Base-by-base conservation (phyloP, 2,797 vertebrate genomes). In the Malurus leucopterus region DNA sequence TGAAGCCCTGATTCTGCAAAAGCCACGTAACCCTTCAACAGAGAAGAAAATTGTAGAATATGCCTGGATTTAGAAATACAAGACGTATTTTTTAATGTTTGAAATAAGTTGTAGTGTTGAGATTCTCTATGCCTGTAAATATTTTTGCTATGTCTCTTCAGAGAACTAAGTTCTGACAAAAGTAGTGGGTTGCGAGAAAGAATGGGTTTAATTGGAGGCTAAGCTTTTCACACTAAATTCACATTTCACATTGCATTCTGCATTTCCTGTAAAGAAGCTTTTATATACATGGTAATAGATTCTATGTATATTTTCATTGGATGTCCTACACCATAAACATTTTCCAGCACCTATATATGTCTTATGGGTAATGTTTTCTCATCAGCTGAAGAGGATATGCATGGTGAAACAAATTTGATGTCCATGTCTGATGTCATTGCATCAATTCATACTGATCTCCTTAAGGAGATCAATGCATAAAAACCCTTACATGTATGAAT, bases 391-490 rank as follows among this genome's bases (percentile, higher is more conserved):
- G 24, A 15, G 32, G 15, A 40, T 76, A 32, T 19, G 13, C 8
- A 14, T 40, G 24, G 59, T 54, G 29, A 92, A 87, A 64, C 9
- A 67, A 57, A 67, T 80, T 51, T 51, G 4, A 44, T 72, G 11
- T 57, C n/a, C 29, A 1, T 41, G 29, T 46, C n/a, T 53, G 53
- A 47, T 44, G 27, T 40, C 43, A 22, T 5, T 22, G 15, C 36
- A 72, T 40, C 40, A 69, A 49, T 69, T 59, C 36, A 54, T 36
- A 36, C 36, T 36, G 36, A 36, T 36, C 36, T 53, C n/a, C 51
- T 82, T 43, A 70, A 41, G 21, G 36, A 78, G n/a, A 62, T 22
- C 15, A 8, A 30, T 46, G 23, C 0, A 0, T 34, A 17, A 61
- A 84, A 63, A 8, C 20, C 11, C 1, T 26, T 32, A 19, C 8